A percentile compares a stretch with the other conserved stretches of the same genome.
Conservation (phyloP, 2,797 vertebrate genomes). For the Falco naumanni region DNA sequence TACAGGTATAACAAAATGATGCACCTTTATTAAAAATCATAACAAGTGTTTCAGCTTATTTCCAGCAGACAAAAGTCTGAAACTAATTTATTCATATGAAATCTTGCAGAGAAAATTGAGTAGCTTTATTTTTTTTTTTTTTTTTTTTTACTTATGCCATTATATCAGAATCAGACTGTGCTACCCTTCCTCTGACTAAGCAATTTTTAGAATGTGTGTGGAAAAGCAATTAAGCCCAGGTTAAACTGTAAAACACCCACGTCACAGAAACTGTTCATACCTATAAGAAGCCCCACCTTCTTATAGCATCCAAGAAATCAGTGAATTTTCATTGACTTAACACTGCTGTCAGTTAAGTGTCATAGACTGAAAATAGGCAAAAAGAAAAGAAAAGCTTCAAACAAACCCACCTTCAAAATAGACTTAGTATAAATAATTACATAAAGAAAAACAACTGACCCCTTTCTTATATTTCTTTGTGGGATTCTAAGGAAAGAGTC, state of each 20-base stretch:
- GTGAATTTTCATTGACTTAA: not conserved
- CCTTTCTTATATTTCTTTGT: not conserved
- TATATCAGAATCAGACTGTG: not conserved
- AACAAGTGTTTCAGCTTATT: not conserved
- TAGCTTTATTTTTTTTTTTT: not conserved
- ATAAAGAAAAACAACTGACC: not conserved
- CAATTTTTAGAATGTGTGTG: not conserved
- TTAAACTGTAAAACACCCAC: not conserved
- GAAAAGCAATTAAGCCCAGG: not conserved
- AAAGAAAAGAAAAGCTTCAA: not conserved
- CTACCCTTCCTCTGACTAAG: not conserved
- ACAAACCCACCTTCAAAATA: not conserved
- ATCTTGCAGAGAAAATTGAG: not conserved
- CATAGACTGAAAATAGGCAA: not conserved
- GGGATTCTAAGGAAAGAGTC: not conserved
- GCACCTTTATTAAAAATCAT: not conserved
- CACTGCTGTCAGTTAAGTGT: not conserved
- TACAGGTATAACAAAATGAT: not conserved
- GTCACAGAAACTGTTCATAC: not conserved
- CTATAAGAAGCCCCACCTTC: not conserved
- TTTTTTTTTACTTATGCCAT: not conserved
- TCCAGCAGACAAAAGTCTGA: not conserved
- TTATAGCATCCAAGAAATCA: not conserved
- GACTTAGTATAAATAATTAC: not conserved
- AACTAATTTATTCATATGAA: not conserved